A percentile compares a stretch with the other conserved stretches of the same genome.
Evolutionary conservation across 2,113 vertebrate species (phyloP).

Genomic region (Poecilia latipinna): DNA sequence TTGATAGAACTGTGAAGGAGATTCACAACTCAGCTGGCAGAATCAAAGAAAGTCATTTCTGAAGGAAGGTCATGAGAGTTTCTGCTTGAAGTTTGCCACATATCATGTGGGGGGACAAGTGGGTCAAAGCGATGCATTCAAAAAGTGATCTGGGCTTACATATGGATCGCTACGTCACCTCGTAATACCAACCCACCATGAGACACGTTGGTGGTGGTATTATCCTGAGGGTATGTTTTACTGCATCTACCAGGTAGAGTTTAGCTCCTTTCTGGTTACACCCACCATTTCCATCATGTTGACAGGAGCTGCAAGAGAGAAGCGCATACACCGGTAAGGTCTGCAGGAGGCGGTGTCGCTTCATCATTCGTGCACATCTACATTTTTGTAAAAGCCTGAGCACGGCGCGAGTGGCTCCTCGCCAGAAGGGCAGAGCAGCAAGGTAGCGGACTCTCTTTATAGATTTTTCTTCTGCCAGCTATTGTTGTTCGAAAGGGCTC

Average conservation of each 20-base stretch:
- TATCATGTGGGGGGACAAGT: neutral
- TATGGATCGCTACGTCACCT: too few relatives aligned
- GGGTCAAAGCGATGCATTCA: too few relatives aligned
- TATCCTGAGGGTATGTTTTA: neutral
- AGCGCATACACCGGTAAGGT: neutral
- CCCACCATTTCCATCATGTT: neutral
- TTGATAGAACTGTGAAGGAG: too few relatives aligned
- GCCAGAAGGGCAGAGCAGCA: neutral
- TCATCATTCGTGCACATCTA: too few relatives aligned
- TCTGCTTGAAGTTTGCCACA: neutral
- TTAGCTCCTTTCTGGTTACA: neutral
- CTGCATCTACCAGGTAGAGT: too few relatives aligned
- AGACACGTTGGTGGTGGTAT: neutral
- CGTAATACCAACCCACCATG: neutral
- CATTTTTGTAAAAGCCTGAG: too few relatives aligned
- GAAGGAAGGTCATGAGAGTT: neutral
- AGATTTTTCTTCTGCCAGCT: neutral
- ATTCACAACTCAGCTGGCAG: neutral
- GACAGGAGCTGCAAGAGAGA: neutral
- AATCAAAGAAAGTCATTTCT: neutral
- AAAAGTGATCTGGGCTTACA: too few relatives aligned
- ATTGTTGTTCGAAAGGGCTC: constrained; percentile 11
- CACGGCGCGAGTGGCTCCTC: neutral
- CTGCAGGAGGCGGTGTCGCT: neutral
- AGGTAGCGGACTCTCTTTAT: neutral